phyloP scores from a whole-genome alignment of 2,797 vertebrate genomes.

The Capromys pilorides region DNA sequence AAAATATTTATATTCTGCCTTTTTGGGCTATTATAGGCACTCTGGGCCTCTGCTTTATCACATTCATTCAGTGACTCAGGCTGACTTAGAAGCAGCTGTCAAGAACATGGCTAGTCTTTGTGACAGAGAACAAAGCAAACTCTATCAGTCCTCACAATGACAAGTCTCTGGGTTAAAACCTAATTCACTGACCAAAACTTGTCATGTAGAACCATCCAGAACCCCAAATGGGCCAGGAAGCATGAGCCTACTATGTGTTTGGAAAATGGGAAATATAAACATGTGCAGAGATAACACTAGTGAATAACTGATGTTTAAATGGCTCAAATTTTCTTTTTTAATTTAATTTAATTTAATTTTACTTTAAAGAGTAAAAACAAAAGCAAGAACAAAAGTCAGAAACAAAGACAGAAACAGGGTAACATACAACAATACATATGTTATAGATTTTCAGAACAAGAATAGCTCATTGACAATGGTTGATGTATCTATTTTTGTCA shows the following conservation, averaged over 20 bases:
- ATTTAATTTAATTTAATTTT: too few relatives aligned
- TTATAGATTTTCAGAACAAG: too few relatives aligned
- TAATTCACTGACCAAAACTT: background rate
- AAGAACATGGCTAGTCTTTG: slow-evolving; percentile 18
- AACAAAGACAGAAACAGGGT: too few relatives aligned
- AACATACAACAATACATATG: too few relatives aligned
- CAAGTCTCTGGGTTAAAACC: background rate
- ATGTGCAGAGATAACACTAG: background rate
- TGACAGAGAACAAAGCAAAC: background rate
- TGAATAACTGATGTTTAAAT: background rate
- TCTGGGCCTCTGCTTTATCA: background rate
- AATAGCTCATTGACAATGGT: too few relatives aligned
- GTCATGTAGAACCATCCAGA: background rate
- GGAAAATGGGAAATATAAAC: slow-evolving; percentile 2
- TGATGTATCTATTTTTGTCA: too few relatives aligned
- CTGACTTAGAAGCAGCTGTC: slow-evolving; percentile 7
- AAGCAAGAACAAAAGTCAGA: too few relatives aligned
- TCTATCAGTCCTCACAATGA: slow-evolving; percentile 9
- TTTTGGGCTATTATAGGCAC: background rate
- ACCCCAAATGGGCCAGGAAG: background rate
- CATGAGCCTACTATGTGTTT: background rate
- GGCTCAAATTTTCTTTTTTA: background rate
- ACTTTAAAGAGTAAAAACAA: too few relatives aligned
- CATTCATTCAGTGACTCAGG: background rate
- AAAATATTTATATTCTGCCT: background rate